Conservation (phyloP, 2,888 invertebrate species). For the Crioceris asparagi region DNA sequence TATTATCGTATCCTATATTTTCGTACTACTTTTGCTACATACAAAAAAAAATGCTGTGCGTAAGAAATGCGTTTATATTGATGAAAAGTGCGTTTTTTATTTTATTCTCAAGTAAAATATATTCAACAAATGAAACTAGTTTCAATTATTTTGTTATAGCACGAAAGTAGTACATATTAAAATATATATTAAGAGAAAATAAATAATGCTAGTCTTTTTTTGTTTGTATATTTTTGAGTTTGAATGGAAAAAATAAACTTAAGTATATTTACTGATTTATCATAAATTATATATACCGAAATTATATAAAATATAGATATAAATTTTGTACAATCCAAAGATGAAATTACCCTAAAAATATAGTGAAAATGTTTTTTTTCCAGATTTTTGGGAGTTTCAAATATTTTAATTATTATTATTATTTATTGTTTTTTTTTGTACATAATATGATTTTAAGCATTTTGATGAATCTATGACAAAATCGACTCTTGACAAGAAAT, state of each 20-base stretch:
- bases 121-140: no score
- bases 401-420: slow-evolving; percentile 15
- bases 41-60: no score
- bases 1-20: no score
- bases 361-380: slow-evolving; percentile 10
- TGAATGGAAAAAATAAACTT: slow-evolving; percentile 5
- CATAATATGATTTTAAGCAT: no score
- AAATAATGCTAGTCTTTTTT: slow-evolving; percentile 31
- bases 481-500: no score
- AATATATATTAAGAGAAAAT: slow-evolving; percentile 11
- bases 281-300: slow-evolving; percentile 7
- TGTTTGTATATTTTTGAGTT: slow-evolving; percentile 26
- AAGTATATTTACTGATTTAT: slow-evolving; percentile 8
- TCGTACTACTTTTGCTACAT: no score
- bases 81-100: not conserved
- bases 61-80: no score
- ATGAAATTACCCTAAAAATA: slow-evolving; percentile 27
- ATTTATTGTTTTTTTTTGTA: slow-evolving; percentile 1
- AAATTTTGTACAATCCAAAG: slow-evolving; percentile 39
- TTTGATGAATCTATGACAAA: no score
- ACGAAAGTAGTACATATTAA: slow-evolving; percentile 15
- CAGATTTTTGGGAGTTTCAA: no score
- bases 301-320: slow-evolving; percentile 8
- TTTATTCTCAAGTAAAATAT: not conserved
- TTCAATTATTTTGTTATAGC: slow-evolving; percentile 4